These are phyloP conservation scores for Perccottus glenii DNA, from an alignment of 2,113 vertebrate genomes.

Conservation along the genomic window DNA sequence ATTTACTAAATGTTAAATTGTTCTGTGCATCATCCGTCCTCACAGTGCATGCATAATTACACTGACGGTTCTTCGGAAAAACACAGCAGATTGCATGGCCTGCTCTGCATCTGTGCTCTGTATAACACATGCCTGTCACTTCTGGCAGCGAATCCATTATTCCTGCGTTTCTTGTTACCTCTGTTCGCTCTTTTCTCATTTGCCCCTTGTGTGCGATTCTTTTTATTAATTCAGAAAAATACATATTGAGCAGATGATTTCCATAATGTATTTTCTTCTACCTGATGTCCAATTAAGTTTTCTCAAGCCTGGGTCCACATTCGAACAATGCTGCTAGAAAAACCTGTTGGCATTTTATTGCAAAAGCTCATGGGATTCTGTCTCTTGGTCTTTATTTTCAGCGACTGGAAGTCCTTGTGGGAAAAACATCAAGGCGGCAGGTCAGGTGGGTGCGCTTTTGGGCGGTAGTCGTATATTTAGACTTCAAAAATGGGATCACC, in stretches of 20 bases:
- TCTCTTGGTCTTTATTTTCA: conserved; percentile 30
- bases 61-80: conserved; percentile 58
- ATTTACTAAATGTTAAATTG: conserved; percentile 58
- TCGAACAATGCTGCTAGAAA: conserved; percentile 46
- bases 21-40: conserved; percentile 50
- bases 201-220: conserved; percentile 20
- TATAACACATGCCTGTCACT: conserved; percentile 59
- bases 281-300: conserved; percentile 50
- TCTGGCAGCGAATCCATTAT: conserved; percentile 58
- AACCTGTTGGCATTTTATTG: conserved; percentile 20
- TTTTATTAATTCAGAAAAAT: conserved; percentile 49
- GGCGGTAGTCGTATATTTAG: conserved; percentile 60
- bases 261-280: conserved; percentile 37
- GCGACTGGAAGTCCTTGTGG: conserved; percentile 31
- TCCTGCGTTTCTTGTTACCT: conserved; percentile 48
- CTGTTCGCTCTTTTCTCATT: conserved; percentile 30
- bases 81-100: conserved; percentile 50
- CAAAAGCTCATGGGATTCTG: conserved; percentile 25
- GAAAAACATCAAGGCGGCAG: conserved; percentile 39
- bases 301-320: conserved; percentile 18
- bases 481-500: conserved; percentile 52
- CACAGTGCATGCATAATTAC: conserved; percentile 50
- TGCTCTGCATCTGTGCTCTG: conserved; percentile 60
- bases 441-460: conserved; percentile 47
- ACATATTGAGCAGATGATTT: conserved; percentile 43